Conservation (phyloP, 1,140 invertebrate genomes). For the Bilobella aurantiaca region DNA sequence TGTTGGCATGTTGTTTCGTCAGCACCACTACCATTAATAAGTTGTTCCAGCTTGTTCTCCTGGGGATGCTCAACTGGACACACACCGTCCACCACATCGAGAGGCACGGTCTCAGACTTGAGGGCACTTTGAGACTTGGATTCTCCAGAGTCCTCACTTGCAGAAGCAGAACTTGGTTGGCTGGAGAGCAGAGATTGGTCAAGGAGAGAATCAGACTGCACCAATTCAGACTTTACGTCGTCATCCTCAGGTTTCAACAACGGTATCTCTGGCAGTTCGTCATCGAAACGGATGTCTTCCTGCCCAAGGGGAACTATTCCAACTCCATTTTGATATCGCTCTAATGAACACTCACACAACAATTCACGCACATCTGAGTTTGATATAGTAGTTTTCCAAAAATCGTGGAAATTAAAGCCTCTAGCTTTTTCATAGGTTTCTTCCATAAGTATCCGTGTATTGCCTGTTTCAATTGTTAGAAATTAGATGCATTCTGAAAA, state of each 20-base stretch:
- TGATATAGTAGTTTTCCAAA: constrained; percentile 38
- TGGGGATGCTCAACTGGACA: not conserved
- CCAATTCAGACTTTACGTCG: constrained; percentile 32
- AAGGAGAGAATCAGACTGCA: constrained; percentile 14
- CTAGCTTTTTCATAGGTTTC: constrained; percentile 34
- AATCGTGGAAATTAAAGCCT: constrained; percentile 36
- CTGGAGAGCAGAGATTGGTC: not conserved
- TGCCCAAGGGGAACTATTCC: constrained; percentile 16
- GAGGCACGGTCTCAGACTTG: not conserved
- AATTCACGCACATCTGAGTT: constrained; percentile 31
- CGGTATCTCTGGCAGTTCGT: constrained; percentile 18
- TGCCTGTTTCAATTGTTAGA: constrained; percentile 14
- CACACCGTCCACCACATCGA: not conserved
- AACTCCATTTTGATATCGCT: constrained; percentile 21
- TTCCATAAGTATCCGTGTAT: constrained; percentile 33
- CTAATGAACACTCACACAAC: constrained; percentile 33
- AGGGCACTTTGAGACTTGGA: not conserved
- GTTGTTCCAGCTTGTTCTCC: not conserved
- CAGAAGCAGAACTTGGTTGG: constrained; percentile 3
- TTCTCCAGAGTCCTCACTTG: not conserved
- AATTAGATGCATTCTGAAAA: not conserved
- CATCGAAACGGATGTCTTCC: constrained; percentile 1
- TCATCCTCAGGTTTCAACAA: constrained; percentile 35
- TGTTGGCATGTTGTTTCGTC: no score
- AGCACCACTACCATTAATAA: not conserved